phyloP scores from a whole-genome alignment of 2,113 vertebrate species.

The Etheostoma cragini region DNA sequence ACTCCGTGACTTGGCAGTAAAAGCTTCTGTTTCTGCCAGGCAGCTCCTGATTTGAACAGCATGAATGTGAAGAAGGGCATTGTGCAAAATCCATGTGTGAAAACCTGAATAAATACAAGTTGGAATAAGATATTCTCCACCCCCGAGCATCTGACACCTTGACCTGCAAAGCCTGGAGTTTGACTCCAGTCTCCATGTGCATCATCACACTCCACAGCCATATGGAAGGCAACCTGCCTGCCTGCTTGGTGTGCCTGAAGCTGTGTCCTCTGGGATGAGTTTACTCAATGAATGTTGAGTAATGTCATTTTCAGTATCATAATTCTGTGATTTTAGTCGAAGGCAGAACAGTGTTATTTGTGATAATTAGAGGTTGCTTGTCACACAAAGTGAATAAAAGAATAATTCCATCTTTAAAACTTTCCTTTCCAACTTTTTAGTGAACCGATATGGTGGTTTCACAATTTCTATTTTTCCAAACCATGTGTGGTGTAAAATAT shows the following conservation, averaged over 20 bases:
- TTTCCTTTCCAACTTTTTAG: background rate
- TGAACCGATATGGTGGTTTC: background rate
- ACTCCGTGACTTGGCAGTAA: background rate
- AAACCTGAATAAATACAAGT: conserved; percentile 33
- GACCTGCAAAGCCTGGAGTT: conserved; percentile 34
- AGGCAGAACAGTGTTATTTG: conserved; percentile 31
- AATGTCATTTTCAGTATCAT: conserved; percentile 17
- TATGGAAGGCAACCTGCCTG: conserved; percentile 33
- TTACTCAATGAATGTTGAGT: conserved; percentile 11
- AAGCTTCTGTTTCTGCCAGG: background rate
- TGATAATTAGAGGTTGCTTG: conserved; percentile 9
- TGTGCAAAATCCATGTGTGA: conserved; percentile 24
- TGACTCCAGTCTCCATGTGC: conserved; percentile 38
- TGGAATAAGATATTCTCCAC: conserved; percentile 16
- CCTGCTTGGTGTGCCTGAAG: conserved; percentile 21
- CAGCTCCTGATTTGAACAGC: background rate
- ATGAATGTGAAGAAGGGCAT: conserved; percentile 9
- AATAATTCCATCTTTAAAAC: background rate
- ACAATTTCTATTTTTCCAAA: background rate
- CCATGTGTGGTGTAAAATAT: background rate
- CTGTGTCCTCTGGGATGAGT: conserved; percentile 19
- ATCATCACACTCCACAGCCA: conserved; percentile 34
- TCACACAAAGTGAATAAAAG: background rate
- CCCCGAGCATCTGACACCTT: conserved; percentile 21
- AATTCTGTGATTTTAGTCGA: conserved; percentile 28